Base-by-base conservation (phyloP, 1,140 invertebrate species). In the Eubasilissa regina region DNA sequence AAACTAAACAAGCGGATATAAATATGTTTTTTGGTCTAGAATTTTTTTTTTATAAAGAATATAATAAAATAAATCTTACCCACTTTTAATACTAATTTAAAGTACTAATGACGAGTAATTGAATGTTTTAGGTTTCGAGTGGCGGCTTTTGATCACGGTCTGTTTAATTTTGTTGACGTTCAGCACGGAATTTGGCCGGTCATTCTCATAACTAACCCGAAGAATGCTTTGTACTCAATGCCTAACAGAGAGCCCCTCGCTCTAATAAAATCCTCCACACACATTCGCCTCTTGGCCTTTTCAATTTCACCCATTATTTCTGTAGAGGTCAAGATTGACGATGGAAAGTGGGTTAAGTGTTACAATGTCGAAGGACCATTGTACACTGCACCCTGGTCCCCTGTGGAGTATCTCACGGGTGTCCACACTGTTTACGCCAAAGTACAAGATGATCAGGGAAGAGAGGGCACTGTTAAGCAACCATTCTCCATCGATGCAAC, bases 111-210 rank as follows among this genome's bases (percentile, higher is more conserved):
- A 35, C 25, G 6, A 35, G 25, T 8, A 51, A 60, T 60, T n/a
- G 17, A 19, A 19, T 75, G 83, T 85, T 89, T 72, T 84, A 95
- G 94, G 85, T 97, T 92, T 89, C 92, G 97, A 17, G 84, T 98
- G 25, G 91, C 92, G 55, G 95, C 94, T 21, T 92, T 98, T 80
- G 97, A 98, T 88, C 94, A 97, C 88, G 96, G 96, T 17, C 86
- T 97, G 78, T 94, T 98, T 85, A 95, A 96, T n/a, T 97, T 98
- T 87, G 89, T 92, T 78, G 97, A 98, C 89, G 89, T 95, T 70
- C 89, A 90, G 76, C 92, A 96, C 85, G 89, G 92, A 77, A 89
- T 92, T 53, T 97, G 95, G 95, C 97, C 97, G 19, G 88, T 97
- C 12, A 90, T 94, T 56, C 86, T 98, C 80, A 91, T 98, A 9